Conservation (phyloP, 2,113 vertebrate species). For the Chaetura pelagica region DNA sequence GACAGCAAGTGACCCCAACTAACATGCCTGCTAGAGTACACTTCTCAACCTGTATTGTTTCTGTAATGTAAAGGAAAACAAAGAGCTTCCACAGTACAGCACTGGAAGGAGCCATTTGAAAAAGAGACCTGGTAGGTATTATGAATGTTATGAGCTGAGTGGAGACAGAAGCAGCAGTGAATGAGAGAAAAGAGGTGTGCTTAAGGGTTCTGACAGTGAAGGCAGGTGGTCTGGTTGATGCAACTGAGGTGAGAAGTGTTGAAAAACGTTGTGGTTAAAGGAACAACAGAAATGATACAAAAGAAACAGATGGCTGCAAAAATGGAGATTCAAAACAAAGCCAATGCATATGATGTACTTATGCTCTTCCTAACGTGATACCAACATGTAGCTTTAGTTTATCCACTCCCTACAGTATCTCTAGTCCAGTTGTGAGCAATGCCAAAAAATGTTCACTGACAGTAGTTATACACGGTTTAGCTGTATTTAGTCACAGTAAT, state of each 20-base stretch:
- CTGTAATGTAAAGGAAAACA: background rate
- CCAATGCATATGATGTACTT: background rate
- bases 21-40: background rate
- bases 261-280: background rate
- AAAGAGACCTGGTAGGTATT: background rate
- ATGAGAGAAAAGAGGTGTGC: background rate
- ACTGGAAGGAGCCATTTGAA: background rate
- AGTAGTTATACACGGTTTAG: background rate
- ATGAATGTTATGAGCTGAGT: background rate
- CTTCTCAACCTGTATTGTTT: background rate
- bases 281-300: background rate
- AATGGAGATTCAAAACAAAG: background rate
- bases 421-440: background rate
- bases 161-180: background rate
- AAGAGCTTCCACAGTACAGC: background rate
- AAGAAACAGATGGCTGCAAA: background rate
- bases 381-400: background rate
- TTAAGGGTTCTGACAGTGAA: background rate
- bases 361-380: background rate
- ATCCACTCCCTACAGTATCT: background rate
- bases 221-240: background rate
- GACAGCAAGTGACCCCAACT: background rate
- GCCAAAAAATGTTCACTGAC: background rate
- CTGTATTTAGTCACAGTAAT: background rate
- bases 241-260: background rate